Percentiles rank a stretch among this genome's conserved stretches.
Evolutionary conservation across 2,797 vertebrate species (phyloP).

Genomic region (Pipistrellus pygmaeus): DNA sequence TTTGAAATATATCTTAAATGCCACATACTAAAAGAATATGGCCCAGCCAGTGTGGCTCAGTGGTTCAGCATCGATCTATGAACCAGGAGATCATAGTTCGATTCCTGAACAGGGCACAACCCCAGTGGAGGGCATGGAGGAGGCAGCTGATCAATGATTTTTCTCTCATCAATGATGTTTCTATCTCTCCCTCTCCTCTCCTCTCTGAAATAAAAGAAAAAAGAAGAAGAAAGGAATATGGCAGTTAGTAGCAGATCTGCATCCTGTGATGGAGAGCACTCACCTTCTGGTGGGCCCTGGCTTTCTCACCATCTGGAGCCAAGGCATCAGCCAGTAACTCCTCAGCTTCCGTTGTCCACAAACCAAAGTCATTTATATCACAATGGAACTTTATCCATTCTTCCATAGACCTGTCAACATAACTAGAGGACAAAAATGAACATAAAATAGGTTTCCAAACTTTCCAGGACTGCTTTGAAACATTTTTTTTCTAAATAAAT

Average conservation of each 20-base stretch:
- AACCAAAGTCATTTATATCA: slow-evolving; percentile 93
- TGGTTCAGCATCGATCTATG: no score
- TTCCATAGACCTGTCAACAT: slow-evolving; percentile 92
- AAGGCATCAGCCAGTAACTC: slow-evolving; percentile 87
- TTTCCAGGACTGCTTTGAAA: background rate
- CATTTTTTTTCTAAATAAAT: fast-evolving
- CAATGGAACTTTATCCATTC: slow-evolving; percentile 95
- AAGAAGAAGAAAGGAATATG: background rate
- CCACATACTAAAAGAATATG: background rate
- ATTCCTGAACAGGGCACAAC: no score
- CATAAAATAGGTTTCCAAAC: background rate
- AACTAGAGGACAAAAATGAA: slow-evolving; percentile 78
- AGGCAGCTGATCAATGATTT: no score
- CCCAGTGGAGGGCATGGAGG: no score
- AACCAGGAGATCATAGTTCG: no score
- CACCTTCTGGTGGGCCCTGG: slow-evolving; percentile 92
- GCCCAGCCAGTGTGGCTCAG: no score
- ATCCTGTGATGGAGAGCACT: background rate
- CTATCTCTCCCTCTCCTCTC: no score
- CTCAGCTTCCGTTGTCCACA: slow-evolving; percentile 94
- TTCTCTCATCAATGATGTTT: no score
- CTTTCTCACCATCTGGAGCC: slow-evolving; percentile 88
- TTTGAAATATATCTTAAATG: background rate
- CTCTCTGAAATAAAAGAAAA: no score
- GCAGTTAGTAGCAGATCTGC: background rate